These are phyloP conservation scores for Scytalopus superciliaris DNA, from an alignment of 2,113 vertebrate species.

Conservation along the genomic window DNA sequence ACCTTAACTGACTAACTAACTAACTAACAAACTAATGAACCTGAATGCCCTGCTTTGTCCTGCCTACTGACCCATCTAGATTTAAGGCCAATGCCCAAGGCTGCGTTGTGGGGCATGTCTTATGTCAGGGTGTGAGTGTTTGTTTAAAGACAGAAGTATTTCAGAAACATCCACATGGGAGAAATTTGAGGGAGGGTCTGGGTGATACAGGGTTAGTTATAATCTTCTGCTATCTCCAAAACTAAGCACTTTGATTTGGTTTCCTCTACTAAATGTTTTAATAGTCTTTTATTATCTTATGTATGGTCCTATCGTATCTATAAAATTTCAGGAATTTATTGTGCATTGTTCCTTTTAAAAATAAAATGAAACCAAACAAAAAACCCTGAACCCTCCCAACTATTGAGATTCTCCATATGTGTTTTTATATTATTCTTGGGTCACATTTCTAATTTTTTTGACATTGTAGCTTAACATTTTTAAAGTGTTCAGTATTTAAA, in stretches of 20 bases:
- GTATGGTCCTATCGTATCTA: not conserved
- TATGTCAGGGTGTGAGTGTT: not conserved
- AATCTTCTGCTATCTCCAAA: not conserved
- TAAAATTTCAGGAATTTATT: not conserved
- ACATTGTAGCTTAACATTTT: not conserved
- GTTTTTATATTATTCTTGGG: not conserved
- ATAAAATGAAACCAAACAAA: not conserved
- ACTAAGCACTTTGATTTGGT: not conserved
- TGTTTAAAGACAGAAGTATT: not conserved
- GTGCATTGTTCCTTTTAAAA: not conserved
- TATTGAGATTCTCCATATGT: not conserved
- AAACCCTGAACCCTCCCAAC: accelerated
- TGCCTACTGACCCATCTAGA: not conserved
- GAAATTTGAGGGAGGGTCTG: not conserved
- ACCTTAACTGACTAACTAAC: not conserved
- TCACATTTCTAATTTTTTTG: not conserved
- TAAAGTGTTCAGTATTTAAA: slow-evolving; percentile 29
- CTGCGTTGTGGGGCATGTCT: not conserved
- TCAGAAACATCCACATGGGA: not conserved
- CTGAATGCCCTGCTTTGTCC: accelerated
- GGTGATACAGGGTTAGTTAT: not conserved
- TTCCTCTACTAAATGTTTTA: not conserved
- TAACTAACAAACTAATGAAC: not conserved
- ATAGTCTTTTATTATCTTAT: not conserved
- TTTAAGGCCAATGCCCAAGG: not conserved